Base-by-base conservation (phyloP, 2,888 invertebrate genomes). In the Lamproptera curius region DNA sequence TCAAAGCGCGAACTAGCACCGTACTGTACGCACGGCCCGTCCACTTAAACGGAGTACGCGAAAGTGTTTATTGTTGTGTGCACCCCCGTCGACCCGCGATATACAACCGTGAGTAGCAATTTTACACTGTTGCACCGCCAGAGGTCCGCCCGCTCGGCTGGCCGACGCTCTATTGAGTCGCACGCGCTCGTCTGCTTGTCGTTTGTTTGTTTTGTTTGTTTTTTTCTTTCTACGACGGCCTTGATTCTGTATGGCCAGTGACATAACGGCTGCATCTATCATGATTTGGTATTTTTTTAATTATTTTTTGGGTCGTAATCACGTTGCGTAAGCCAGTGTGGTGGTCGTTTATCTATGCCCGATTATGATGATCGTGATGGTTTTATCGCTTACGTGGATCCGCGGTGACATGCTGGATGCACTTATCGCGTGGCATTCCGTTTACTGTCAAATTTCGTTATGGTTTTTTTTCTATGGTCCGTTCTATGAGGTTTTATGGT, bases 1-100 rank as follows among this genome's bases (percentile, higher is more conserved):
- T 67, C 83, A 84, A 81, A 78, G 72, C 69, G 67, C 62, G 58
- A 62, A 63, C 67, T 67, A 56, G 62, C 67, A 67, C 62, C 59
- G 72, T 54, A 51, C 52, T 37, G 72, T 63, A 62, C 77, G 78
- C 79, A 83, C 83, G 81, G 59, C 54, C 50, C 53, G 35, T n/a
- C 50, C 47, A 45, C 52, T 51, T 51, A 52, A 53, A 48, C 51
- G 20, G n/a, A 20, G 59, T 54, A 61, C 70, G 69, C 68, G 70
- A 68, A 65, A 72, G 75, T 75, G 72, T 67, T 64, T n/a, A n/a
- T n/a, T n/a, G n/a, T 65, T 61, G 64, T 63, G 64, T 55, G 52
- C 59, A 55, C 55, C 54, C 56, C 53, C 50, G 56, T 55, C 57
- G 54, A 52, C 58, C 58, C 20, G 4, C 6, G 20, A 63, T 67